Evolutionary conservation across 2,113 vertebrate genomes (phyloP).

Genomic region (Xenotilapia longispinis): DNA sequence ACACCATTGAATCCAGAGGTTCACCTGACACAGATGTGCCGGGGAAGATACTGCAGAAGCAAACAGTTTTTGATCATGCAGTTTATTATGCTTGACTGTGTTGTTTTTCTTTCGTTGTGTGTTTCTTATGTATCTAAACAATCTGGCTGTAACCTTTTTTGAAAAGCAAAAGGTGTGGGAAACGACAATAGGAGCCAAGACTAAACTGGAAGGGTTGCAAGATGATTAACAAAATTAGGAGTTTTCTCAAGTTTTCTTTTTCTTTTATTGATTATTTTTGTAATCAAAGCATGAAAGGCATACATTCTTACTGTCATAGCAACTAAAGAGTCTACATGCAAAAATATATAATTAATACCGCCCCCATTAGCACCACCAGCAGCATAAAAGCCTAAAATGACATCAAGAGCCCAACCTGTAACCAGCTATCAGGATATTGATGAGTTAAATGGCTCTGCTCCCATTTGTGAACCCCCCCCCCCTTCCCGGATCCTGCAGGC

Average conservation of each 20-base stretch:
- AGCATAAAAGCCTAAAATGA: background rate
- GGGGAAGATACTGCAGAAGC: background rate
- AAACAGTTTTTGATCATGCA: background rate
- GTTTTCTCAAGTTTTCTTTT: background rate
- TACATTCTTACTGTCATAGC: background rate
- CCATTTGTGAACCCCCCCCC: background rate
- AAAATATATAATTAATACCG: background rate
- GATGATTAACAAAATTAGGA: background rate
- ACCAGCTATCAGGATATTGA: constrained; percentile 33
- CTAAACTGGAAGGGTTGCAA: background rate
- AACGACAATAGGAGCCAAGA: background rate
- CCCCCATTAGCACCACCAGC: background rate
- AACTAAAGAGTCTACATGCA: background rate
- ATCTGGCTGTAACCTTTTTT: background rate
- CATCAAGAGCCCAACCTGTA: background rate
- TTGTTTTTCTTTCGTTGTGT: background rate
- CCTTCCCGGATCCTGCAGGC: background rate
- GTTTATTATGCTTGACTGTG: background rate
- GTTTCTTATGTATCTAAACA: background rate
- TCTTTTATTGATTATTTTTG: background rate
- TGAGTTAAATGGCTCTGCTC: constrained; percentile 28
- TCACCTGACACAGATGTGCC: background rate
- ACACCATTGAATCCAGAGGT: background rate
- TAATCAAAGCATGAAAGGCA: background rate
- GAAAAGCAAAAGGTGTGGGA: background rate